Percentiles rank a stretch among this genome's conserved stretches.
Evolutionary conservation across 2,113 vertebrate genomes (phyloP).

Genomic region (Numenius arquata): DNA sequence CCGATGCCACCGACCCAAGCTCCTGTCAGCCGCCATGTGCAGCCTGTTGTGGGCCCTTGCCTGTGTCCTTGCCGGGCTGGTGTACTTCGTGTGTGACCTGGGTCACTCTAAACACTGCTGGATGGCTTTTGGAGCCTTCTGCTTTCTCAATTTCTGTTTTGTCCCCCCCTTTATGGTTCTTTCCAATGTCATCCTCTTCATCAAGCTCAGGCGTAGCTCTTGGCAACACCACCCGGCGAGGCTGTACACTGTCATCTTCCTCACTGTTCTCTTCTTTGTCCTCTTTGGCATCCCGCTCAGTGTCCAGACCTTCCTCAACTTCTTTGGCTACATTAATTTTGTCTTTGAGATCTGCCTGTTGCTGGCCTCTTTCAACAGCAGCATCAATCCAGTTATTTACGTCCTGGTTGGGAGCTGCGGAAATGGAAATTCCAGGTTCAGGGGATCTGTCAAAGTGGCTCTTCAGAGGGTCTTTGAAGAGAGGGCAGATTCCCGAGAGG

Average conservation of each 20-base stretch:
- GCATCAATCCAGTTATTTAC: not conserved
- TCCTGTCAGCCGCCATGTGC: not conserved
- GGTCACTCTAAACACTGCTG: not conserved
- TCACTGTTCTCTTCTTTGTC: conserved; percentile 11
- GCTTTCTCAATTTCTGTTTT: conserved; percentile 16
- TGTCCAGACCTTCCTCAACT: not conserved
- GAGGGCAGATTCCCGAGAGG: not conserved
- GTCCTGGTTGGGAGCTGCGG: not conserved
- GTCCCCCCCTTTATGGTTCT: conserved; percentile 2
- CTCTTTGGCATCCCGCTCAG: not conserved
- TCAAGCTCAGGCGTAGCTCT: not conserved
- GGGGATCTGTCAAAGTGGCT: not conserved
- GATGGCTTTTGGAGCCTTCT: not conserved
- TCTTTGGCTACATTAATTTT: not conserved
- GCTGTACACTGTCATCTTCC: not conserved
- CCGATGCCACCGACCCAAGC: not conserved
- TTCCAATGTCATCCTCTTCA: not conserved
- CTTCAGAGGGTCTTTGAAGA: conserved; percentile 47
- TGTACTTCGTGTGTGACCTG: not conserved
- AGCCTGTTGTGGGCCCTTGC: conserved; percentile 1
- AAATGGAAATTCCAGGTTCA: not conserved
- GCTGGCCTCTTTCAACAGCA: conserved; percentile 13
- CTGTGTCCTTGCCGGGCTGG: not conserved
- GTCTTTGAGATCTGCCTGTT: not conserved
- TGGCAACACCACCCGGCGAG: not conserved